Conservation (phyloP, 2,888 invertebrate genomes). For the Ethmia dodecea region DNA sequence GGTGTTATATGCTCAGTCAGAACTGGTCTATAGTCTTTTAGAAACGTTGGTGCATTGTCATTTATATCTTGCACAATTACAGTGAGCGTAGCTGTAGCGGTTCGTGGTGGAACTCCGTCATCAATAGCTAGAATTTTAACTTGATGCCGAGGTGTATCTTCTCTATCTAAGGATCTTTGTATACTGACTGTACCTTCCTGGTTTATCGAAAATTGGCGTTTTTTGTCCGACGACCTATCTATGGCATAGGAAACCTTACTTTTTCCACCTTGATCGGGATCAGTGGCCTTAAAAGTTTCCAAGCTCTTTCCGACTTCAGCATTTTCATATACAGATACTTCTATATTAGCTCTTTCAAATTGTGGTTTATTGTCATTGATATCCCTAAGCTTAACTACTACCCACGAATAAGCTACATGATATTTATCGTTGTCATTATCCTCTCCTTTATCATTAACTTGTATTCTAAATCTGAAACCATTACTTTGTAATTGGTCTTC, state of each 20-base stretch:
- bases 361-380: conserved; percentile 98
- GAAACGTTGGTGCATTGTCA: conserved; percentile 95
- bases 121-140: conserved; percentile 97
- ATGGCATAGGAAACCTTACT: conserved; percentile 95
- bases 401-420: conserved; percentile 97
- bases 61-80: conserved; percentile 97
- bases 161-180: conserved; percentile 93
- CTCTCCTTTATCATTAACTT: conserved; percentile 96
- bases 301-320: conserved; percentile 93
- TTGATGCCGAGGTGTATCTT: conserved; percentile 96
- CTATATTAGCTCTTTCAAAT: conserved; percentile 95
- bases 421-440: conserved; percentile 98
- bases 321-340: conserved; percentile 94
- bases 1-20: conserved; percentile 95
- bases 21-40: conserved; percentile 94
- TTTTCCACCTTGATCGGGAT: conserved; percentile 96
- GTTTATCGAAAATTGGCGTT: conserved; percentile 95
- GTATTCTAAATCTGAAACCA: conserved; percentile 96
- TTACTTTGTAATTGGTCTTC: conserved; percentile 96
- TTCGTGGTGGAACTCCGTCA: conserved; percentile 94
- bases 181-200: conserved; percentile 97
- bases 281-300: conserved; percentile 96
- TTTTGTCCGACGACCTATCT: conserved; percentile 93
- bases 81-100: conserved; percentile 94
- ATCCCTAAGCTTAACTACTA: conserved; percentile 94